These are phyloP conservation scores for Etheostoma spectabile DNA, from an alignment of 2,113 vertebrate species.

Conservation along the genomic window DNA sequence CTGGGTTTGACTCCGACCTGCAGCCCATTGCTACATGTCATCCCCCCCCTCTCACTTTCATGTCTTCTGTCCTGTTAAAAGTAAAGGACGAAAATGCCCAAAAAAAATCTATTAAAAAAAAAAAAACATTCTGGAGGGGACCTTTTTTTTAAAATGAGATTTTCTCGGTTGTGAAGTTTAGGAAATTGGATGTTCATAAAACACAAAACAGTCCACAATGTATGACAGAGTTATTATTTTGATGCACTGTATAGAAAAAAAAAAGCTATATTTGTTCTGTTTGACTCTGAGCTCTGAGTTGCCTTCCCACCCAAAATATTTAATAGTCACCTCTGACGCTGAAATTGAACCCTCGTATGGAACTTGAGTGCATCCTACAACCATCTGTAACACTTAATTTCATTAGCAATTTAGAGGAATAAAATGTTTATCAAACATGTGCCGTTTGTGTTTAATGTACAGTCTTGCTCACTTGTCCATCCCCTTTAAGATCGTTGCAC, in stretches of 20 bases:
- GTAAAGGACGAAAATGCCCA: too few relatives aligned
- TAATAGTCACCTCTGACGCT: not conserved
- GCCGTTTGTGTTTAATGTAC: not conserved
- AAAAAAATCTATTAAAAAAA: too few relatives aligned
- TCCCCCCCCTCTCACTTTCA: too few relatives aligned
- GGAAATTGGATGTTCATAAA: not conserved
- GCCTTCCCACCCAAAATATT: not conserved
- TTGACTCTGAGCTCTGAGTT: not conserved
- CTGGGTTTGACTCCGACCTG: too few relatives aligned
- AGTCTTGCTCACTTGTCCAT: constrained; percentile 27
- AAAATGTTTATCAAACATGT: not conserved
- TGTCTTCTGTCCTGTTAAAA: too few relatives aligned
- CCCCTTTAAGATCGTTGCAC: constrained; percentile 75
- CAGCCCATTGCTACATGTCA: too few relatives aligned
- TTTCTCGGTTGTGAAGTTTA: not conserved
- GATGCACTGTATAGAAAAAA: not conserved
- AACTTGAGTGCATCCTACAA: not conserved
- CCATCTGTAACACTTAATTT: not conserved
- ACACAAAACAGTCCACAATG: not conserved
- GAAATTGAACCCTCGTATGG: not conserved
- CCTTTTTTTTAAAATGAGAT: not conserved
- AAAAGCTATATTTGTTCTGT: not conserved
- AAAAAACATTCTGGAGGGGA: too few relatives aligned
- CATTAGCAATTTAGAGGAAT: not conserved
- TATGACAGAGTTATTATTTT: not conserved